Evolutionary conservation across 2,888 invertebrate genomes (phyloP).

Genomic region (Mimachlamys varia): DNA sequence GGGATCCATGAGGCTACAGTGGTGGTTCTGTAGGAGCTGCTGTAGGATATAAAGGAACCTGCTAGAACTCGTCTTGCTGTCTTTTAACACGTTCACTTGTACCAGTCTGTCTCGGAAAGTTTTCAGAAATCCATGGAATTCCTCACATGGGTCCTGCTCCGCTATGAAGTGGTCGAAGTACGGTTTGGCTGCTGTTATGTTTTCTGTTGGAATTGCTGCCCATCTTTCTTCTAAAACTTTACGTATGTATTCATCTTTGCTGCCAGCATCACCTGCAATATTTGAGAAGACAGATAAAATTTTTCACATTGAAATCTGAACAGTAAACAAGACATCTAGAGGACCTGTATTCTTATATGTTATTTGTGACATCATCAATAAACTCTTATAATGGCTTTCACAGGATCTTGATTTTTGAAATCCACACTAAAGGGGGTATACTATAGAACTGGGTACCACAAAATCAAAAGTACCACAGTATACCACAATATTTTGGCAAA

Average conservation of each 20-base stretch:
- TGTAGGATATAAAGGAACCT: background rate
- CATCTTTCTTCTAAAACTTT: background rate
- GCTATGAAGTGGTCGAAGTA: background rate
- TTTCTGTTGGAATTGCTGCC: background rate
- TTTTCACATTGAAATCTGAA: no score
- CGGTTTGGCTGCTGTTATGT: background rate
- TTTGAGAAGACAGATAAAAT: background rate
- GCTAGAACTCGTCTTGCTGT: background rate
- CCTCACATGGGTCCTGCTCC: constrained; percentile 10
- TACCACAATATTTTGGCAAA: no score
- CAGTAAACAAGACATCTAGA: no score
- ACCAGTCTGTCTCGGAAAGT: background rate
- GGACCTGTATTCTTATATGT: no score
- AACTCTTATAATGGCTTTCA: no score
- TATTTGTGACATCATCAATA: no score
- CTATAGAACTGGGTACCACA: no score
- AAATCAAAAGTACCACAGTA: no score
- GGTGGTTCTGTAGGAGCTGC: background rate
- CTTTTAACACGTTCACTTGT: background rate
- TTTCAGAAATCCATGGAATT: constrained; percentile 15
- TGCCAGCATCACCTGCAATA: background rate
- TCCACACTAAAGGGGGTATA: no score
- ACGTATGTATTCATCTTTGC: background rate
- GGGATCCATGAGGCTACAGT: background rate
- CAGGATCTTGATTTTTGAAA: no score